Conservation (phyloP, 2,113 vertebrate genomes). For the Myrmecophaga tridactyla region DNA sequence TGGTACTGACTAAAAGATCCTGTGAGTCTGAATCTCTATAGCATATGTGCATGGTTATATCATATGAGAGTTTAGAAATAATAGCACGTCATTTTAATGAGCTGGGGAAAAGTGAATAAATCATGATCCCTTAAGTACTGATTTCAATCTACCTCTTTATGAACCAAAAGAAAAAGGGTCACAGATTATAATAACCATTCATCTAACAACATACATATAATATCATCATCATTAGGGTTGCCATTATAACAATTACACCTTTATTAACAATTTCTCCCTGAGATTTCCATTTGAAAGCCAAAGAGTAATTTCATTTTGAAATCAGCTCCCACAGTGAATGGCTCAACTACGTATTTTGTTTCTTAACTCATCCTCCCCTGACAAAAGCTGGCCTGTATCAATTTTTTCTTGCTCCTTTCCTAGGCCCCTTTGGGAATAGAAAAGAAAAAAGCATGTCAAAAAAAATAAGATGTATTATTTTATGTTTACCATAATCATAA, state of each 20-base stretch:
- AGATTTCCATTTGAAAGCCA: constrained; percentile 52
- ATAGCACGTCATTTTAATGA: constrained; percentile 41
- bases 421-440: background rate
- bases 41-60: background rate
- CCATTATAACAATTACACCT: background rate
- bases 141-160: constrained; percentile 10
- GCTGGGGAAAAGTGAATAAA: constrained; percentile 18
- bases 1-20: constrained; percentile 17
- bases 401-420: background rate
- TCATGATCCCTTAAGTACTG: constrained; percentile 33
- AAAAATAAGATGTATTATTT: background rate
- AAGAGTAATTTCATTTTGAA: constrained; percentile 57
- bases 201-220: background rate
- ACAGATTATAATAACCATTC: background rate
- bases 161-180: background rate
- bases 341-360: constrained; percentile 16
- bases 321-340: constrained; percentile 29
- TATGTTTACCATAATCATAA: constrained; percentile 24
- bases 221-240: background rate
- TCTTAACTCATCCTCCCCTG: constrained; percentile 24
- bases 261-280: constrained; percentile 51
- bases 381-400: background rate
- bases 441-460: background rate
- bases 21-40: background rate
- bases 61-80: constrained; percentile 32